Evolutionary conservation across 1,140 invertebrate genomes (phyloP).

Genomic region (Microplitis demolitor): DNA sequence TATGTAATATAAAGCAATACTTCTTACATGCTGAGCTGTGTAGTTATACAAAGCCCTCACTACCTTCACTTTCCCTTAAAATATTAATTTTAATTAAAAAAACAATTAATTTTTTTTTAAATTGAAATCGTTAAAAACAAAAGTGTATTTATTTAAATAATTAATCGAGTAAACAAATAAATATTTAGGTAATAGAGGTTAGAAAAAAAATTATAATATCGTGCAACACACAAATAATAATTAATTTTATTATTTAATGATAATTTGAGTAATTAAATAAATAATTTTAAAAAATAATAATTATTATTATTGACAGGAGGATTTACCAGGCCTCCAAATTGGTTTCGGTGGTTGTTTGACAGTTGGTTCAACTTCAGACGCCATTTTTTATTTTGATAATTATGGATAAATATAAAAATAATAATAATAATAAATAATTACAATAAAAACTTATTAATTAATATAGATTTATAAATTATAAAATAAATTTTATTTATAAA

Average conservation of each 20-base stretch:
- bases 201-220: too few species aligned
- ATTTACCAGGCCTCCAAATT: conserved; percentile 50
- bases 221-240: too few species aligned
- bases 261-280: not conserved
- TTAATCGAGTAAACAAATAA: not conserved
- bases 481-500: not conserved
- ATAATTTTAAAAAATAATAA: not conserved
- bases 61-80: conserved; percentile 68
- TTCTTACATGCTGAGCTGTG: conserved; percentile 65
- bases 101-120: not conserved
- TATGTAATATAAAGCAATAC: conserved; percentile 2
- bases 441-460: too few species aligned
- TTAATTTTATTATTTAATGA: too few species aligned
- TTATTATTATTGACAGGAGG: not conserved
- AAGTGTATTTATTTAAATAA: conserved; percentile 10
- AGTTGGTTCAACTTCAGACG: not conserved
- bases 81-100: conserved; percentile 32
- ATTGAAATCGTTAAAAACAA: not conserved
- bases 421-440: too few species aligned
- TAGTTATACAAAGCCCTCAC: conserved; percentile 67
- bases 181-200: too few species aligned
- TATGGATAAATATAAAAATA: not conserved
- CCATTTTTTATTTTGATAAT: not conserved
- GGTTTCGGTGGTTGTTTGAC: conserved; percentile 44
- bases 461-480: not conserved